A percentile compares a stretch with the other conserved stretches of the same genome.
These are phyloP conservation scores for Coryphaenoides rupestris DNA, from an alignment of 2,113 vertebrate genomes.

Conservation along the genomic window DNA sequence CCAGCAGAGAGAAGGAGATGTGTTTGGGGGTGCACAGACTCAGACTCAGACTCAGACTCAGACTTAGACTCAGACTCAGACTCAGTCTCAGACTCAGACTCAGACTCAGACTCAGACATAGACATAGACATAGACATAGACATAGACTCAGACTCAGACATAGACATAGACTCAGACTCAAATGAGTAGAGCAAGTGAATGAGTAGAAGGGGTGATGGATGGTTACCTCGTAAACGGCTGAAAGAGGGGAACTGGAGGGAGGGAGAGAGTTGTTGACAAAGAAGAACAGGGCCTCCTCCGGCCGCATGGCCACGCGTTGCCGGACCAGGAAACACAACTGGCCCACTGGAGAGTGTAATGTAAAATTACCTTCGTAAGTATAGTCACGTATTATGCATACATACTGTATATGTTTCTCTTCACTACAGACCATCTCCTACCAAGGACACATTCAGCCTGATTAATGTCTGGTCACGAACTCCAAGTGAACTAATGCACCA, in stretches of 20 bases:
- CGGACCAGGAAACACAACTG: constrained; percentile 97
- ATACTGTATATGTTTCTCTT: too few relatives aligned
- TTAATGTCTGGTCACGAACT: too few relatives aligned
- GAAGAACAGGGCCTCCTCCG: constrained; percentile 96
- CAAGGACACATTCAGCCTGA: too few relatives aligned
- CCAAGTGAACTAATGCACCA: too few relatives aligned
- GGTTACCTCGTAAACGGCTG: constrained; percentile 92
- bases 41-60: too few relatives aligned
- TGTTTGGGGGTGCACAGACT: background rate
- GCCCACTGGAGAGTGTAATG: constrained; percentile 79
- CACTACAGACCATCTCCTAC: too few relatives aligned
- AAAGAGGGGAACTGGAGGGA: constrained; percentile 92
- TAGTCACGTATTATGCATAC: too few relatives aligned
- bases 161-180: background rate
- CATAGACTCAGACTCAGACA: background rate
- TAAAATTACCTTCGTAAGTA: too few relatives aligned
- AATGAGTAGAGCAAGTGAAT: background rate
- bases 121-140: too few relatives aligned
- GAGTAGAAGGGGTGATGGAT: background rate
- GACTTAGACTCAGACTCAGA: background rate
- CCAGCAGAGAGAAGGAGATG: background rate
- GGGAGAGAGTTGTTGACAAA: constrained; percentile 97
- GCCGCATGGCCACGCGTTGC: constrained; percentile 91
- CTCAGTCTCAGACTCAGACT: background rate
- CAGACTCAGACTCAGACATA: background rate